Evolutionary conservation across 2,113 vertebrate genomes (phyloP).

Genomic region (Chlorodrepanis virens): DNA sequence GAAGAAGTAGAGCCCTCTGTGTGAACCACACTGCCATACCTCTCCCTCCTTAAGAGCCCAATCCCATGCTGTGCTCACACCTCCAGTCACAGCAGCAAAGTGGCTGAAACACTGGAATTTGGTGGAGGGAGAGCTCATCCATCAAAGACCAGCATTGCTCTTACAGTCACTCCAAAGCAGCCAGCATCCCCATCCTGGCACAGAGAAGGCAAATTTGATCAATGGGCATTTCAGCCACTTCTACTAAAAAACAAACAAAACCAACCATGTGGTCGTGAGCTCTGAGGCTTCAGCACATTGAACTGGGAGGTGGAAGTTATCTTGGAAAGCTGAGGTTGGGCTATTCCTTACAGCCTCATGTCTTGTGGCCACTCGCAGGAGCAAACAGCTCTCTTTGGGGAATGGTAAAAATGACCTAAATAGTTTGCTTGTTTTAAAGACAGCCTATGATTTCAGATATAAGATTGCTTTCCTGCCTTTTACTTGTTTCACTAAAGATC

Average conservation of each 20-base stretch:
- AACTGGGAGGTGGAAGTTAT: neutral
- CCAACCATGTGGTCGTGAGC: accelerated
- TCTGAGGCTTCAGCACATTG: neutral
- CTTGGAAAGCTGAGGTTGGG: neutral
- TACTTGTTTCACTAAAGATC: neutral
- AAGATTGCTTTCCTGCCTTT: neutral
- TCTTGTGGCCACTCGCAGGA: neutral
- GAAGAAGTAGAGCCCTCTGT: neutral
- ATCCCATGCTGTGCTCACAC: neutral
- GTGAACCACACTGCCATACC: neutral
- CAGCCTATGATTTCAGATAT: neutral
- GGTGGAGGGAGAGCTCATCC: neutral
- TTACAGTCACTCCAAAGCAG: neutral
- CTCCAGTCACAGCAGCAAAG: neutral
- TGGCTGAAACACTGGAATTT: neutral
- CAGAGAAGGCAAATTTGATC: neutral
- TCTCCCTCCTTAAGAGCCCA: neutral
- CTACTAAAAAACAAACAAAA: neutral
- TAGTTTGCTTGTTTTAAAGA: neutral
- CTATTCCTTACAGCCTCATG: neutral
- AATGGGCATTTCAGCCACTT: neutral
- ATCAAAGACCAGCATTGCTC: accelerated
- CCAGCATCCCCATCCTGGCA: neutral
- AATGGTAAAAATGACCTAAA: neutral
- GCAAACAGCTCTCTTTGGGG: neutral